These are phyloP conservation scores for Coecobrya sp. DNA, from an alignment of 2,888 invertebrate genomes.

Conservation along the genomic window DNA sequence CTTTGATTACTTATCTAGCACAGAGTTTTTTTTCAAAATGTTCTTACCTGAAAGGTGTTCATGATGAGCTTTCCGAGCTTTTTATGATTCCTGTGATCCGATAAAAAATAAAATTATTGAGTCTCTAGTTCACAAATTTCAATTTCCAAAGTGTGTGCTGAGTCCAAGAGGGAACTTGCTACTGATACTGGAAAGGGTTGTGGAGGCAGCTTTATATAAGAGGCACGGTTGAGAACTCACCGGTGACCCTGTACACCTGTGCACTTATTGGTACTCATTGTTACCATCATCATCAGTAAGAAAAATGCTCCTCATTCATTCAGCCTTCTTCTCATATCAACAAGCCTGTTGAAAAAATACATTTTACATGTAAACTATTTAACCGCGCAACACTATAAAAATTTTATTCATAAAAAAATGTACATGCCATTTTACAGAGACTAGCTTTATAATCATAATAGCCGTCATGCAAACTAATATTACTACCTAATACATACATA, in stretches of 20 bases:
- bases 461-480: neutral
- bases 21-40: neutral
- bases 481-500: neutral
- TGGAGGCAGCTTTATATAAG: conserved; percentile 65
- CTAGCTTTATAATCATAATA: neutral
- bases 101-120: too few species aligned
- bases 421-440: conserved; percentile 28
- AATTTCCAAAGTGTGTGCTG: conserved; percentile 1
- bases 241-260: conserved; percentile 79
- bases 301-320: conserved; percentile 43
- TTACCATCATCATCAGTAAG: conserved; percentile 61
- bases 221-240: conserved; percentile 68
- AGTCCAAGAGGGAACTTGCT: conserved; percentile 63
- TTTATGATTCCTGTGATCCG: neutral
- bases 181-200: conserved; percentile 73
- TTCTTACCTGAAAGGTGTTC: conserved; percentile 73
- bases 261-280: conserved; percentile 79
- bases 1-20: neutral
- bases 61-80: conserved; percentile 41
- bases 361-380: conserved; percentile 35
- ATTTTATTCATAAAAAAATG: neutral
- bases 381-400: conserved; percentile 13
- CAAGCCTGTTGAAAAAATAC: conserved; percentile 20
- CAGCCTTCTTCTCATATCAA: conserved; percentile 47
- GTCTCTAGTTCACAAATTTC: too few species aligned